Conservation (phyloP, 2,113 vertebrate genomes). For the Oxyruncus cristatus region DNA sequence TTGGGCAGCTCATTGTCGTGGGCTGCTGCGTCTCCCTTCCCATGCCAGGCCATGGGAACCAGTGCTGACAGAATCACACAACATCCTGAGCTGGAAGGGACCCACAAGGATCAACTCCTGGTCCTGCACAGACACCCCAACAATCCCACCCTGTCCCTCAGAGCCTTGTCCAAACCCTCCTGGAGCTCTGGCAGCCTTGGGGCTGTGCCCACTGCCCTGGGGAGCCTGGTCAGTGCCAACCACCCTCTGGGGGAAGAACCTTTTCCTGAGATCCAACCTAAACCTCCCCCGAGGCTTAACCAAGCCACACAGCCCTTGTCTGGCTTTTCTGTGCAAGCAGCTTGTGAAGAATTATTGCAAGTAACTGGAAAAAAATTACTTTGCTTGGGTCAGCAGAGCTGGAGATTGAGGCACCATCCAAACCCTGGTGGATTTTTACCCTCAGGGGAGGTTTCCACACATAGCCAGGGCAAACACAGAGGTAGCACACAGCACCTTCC, state of each 20-base stretch:
- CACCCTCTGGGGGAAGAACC: neutral
- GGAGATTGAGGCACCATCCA: neutral
- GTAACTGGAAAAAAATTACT: neutral
- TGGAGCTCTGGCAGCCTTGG: neutral
- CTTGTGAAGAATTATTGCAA: neutral
- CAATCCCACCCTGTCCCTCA: neutral
- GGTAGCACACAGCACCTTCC: neutral
- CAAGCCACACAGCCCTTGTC: neutral
- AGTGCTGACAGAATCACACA: neutral
- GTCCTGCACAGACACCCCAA: neutral
- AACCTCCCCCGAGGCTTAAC: neutral
- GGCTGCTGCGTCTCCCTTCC: neutral
- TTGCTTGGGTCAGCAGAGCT: neutral
- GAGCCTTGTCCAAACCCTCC: neutral
- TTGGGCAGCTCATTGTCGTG: neutral
- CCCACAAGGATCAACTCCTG: neutral
- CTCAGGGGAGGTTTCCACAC: neutral
- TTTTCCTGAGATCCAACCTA: neutral
- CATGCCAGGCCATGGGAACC: neutral
- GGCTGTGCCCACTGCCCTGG: neutral
- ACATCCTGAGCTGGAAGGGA: neutral
- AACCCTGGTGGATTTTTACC: accelerated
- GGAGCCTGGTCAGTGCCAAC: neutral
- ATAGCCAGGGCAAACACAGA: neutral
- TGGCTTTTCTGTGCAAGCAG: accelerated